These are phyloP conservation scores for Drosophila persimilis DNA, from an alignment of 1,140 invertebrate genomes.

Conservation along the genomic window DNA sequence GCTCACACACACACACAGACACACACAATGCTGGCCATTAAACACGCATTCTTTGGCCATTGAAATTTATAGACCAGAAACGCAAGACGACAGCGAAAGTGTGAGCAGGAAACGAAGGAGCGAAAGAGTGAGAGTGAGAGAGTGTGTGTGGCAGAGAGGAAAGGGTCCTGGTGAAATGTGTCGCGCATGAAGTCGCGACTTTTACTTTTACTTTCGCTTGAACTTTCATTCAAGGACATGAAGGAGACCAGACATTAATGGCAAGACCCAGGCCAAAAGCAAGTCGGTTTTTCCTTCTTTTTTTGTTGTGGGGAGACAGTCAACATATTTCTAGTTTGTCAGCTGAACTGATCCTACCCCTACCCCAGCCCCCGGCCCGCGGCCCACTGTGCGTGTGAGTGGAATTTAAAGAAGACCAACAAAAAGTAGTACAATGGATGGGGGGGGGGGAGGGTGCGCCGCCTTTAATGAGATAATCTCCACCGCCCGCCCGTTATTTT, in stretches of 20 bases:
- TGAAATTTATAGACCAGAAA: slow-evolving; percentile 79
- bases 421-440: slow-evolving; percentile 1
- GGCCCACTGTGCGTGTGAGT: slow-evolving; percentile 43
- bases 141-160: neutral
- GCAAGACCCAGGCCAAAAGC: slow-evolving; percentile 21
- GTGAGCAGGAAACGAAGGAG: slow-evolving; percentile 7
- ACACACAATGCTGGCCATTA: slow-evolving; percentile 74
- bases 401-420: slow-evolving; percentile 67
- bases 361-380: no score
- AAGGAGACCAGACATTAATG: slow-evolving; percentile 23
- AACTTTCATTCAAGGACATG: slow-evolving; percentile 54
- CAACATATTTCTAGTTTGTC: slow-evolving; percentile 55
- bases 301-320: neutral
- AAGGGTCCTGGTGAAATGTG: slow-evolving; percentile 56
- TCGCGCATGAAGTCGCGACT: slow-evolving; percentile 59
- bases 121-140: slow-evolving; percentile 3
- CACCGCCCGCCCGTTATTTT: slow-evolving; percentile 68
- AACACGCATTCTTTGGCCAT: slow-evolving; percentile 79
- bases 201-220: slow-evolving; percentile 50
- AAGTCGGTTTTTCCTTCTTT: neutral
- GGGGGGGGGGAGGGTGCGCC: slow-evolving; percentile 11
- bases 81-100: slow-evolving; percentile 67
- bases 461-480: slow-evolving; percentile 80
- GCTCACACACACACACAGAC: slow-evolving; percentile 32
- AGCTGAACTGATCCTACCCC: slow-evolving; percentile 24